These are phyloP conservation scores for Drosophila tropicalis DNA, from an alignment of 1,140 invertebrate genomes.

Conservation along the genomic window DNA sequence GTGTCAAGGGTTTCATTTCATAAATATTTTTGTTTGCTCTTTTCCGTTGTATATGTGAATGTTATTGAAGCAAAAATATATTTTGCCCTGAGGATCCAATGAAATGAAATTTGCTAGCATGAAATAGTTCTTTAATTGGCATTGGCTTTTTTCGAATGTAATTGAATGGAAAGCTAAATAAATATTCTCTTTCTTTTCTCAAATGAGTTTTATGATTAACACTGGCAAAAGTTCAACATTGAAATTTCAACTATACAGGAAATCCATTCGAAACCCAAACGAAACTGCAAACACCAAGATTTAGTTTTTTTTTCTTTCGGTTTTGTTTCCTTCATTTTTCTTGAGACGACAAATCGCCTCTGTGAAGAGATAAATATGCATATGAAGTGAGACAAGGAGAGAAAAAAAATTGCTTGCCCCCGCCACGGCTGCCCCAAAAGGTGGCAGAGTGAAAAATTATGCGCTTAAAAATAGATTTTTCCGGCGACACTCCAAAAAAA, in stretches of 20 bases:
- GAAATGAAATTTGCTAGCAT: conserved; percentile 26
- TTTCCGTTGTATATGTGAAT: conserved; percentile 32
- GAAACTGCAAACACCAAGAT: conserved; percentile 6
- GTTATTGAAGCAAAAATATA: conserved; percentile 44
- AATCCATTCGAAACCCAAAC: conserved; percentile 38
- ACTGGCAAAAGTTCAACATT: conserved; percentile 15
- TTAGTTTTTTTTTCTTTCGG: conserved; percentile 9
- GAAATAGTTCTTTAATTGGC: conserved; percentile 57
- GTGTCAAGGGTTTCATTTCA: conserved; percentile 50
- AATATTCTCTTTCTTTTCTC: conserved; percentile 8
- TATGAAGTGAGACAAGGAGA: conserved; percentile 13
- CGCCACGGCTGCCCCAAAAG: conserved; percentile 51
- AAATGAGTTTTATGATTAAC: conserved; percentile 26
- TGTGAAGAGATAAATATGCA: conserved; percentile 54
- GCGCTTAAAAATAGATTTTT: conserved; percentile 74
- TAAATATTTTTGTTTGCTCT: conserved; percentile 65
- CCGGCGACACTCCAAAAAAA: conserved; percentile 51
- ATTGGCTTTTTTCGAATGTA: conserved; percentile 41
- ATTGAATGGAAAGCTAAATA: conserved; percentile 28
- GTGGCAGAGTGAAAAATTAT: conserved; percentile 77
- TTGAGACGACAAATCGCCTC: conserved; percentile 67
- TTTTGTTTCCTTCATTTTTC: conserved; percentile 25
- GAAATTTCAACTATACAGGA: conserved; percentile 56
- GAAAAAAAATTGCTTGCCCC: conserved; percentile 33
- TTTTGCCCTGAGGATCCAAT: conserved; percentile 25